A percentile compares a stretch with the other conserved stretches of the same genome.
Conservation (phyloP, 2,113 vertebrate species). For the Girardinichthys multiradiatus region DNA sequence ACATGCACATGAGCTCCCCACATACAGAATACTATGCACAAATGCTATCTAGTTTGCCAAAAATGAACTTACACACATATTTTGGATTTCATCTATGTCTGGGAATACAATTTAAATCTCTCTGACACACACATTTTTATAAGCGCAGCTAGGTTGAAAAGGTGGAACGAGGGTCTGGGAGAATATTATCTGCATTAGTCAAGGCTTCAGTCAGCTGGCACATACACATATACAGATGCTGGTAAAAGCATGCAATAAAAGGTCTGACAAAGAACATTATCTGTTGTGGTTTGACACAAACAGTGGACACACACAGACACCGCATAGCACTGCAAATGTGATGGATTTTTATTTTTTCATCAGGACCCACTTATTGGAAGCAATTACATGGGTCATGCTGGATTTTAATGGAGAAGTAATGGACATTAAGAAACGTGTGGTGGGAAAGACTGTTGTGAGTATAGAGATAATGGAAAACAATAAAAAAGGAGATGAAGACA, state of each 20-base stretch:
- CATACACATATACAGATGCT: neutral
- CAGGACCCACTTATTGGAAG: constrained; percentile 34
- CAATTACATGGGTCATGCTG: constrained; percentile 60
- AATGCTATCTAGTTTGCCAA: constrained; percentile 17
- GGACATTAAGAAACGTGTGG: constrained; percentile 18
- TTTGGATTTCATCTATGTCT: constrained; percentile 8
- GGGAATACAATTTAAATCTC: constrained; percentile 4
- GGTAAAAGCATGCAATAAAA: constrained; percentile 29
- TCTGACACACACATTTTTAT: neutral
- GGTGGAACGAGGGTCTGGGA: constrained; percentile 19
- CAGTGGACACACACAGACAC: neutral
- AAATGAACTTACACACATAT: constrained; percentile 1
- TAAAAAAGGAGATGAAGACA: neutral
- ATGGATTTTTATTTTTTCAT: constrained; percentile 38
- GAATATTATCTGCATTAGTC: constrained; percentile 41
- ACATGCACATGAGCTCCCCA: neutral
- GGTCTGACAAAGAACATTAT: constrained; percentile 41
- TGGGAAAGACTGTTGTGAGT: constrained; percentile 11
- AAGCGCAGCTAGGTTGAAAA: constrained; percentile 12
- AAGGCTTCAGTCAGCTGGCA: constrained; percentile 26
- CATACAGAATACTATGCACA: constrained; percentile 6
- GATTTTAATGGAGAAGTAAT: constrained; percentile 65
- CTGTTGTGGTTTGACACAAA: constrained; percentile 27
- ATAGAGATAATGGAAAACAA: neutral
- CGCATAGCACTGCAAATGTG: constrained; percentile 11